Evolutionary conservation across 2,888 invertebrate genomes (phyloP).

Genomic region (Phortica okadai): DNA sequence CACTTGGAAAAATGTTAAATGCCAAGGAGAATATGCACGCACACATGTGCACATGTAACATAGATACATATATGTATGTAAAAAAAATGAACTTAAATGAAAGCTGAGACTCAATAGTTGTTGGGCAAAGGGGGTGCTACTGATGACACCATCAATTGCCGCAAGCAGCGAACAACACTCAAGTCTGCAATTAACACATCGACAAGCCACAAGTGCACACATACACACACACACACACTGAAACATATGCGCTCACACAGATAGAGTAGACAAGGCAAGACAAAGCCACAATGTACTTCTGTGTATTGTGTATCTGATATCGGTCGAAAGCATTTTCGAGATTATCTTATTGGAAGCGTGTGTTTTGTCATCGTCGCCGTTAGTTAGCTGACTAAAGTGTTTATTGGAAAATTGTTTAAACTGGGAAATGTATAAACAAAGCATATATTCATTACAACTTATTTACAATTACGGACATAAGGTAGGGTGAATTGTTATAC

Average conservation of each 20-base stretch:
- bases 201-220: constrained; percentile 29
- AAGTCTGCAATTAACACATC: constrained; percentile 54
- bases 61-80: neutral
- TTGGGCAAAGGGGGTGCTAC: neutral
- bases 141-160: neutral
- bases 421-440: constrained; percentile 25
- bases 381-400: neutral
- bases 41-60: neutral
- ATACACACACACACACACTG: neutral
- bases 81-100: neutral
- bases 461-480: neutral
- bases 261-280: neutral
- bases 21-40: constrained; percentile 25
- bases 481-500: neutral
- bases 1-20: constrained; percentile 24
- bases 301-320: constrained; percentile 46
- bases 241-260: neutral
- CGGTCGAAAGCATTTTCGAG: constrained; percentile 46
- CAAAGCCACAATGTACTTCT: neutral
- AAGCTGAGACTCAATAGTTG: neutral
- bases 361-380: constrained; percentile 2
- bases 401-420: constrained; percentile 24
- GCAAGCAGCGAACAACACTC: constrained; percentile 7
- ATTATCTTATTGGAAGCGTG: constrained; percentile 54
- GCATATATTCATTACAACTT: neutral